Conservation (phyloP, 2,888 invertebrate genomes). For the Elegia similella region DNA sequence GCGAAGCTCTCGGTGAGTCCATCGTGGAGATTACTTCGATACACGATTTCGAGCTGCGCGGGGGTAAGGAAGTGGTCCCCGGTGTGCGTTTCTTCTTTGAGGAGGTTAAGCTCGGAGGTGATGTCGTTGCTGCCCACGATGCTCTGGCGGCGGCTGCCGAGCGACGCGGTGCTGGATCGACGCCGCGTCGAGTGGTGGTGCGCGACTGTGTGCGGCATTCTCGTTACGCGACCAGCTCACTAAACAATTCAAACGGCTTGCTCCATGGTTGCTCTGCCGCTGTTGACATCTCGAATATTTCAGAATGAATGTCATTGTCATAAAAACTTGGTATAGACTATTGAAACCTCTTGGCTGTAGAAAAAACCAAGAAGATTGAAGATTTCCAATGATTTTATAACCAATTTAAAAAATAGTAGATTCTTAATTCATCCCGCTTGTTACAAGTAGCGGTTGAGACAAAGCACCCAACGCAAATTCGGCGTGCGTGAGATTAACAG, state of each 20-base stretch:
- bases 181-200: conserved; percentile 24
- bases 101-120: conserved; percentile 45
- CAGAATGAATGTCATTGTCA: neutral
- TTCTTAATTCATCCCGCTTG: no score
- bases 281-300: neutral
- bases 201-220: conserved; percentile 14
- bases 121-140: conserved; percentile 30
- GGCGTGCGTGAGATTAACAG: no score
- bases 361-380: no score
- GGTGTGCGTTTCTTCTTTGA: conserved; percentile 63
- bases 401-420: no score
- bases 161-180: conserved; percentile 40
- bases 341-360: neutral
- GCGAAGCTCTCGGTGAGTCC: conserved; percentile 82
- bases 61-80: conserved; percentile 72
- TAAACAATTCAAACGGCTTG: neutral
- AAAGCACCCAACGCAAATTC: no score
- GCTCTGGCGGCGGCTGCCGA: conserved; percentile 38
- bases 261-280: no score
- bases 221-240: neutral
- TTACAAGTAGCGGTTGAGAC: no score
- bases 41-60: conserved; percentile 62
- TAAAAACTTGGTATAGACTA: neutral
- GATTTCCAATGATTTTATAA: no score
- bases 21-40: conserved; percentile 63